These are phyloP conservation scores for Alviniconcha marisindica DNA, from an alignment of 1,140 invertebrate genomes.

Conservation along the genomic window DNA sequence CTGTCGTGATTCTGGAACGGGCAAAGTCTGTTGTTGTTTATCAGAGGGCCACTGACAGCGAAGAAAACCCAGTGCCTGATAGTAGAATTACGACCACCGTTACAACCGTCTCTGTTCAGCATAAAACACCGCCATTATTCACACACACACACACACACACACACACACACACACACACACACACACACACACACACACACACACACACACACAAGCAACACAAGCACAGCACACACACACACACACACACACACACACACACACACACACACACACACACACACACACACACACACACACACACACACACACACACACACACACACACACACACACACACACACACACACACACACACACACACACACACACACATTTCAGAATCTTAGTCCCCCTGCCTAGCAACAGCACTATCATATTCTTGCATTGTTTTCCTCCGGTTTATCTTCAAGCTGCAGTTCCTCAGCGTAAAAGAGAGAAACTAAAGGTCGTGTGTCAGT, in stretches of 20 bases:
- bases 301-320: background rate
- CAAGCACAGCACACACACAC: too few relatives aligned
- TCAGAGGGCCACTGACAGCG: too few relatives aligned
- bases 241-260: background rate
- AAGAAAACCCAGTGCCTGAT: too few relatives aligned
- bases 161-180: too few relatives aligned
- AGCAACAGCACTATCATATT: background rate
- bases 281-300: conserved; percentile 3
- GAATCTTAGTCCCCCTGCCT: background rate
- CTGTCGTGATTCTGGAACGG: too few relatives aligned
- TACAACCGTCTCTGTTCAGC: too few relatives aligned
- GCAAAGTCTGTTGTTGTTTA: too few relatives aligned
- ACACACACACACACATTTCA: background rate
- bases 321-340: background rate
- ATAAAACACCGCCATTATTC: too few relatives aligned
- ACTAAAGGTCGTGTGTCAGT: background rate
- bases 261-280: background rate
- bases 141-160: too few relatives aligned
- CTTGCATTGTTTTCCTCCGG: background rate
- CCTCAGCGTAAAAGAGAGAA: background rate
- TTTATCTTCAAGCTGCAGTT: background rate
- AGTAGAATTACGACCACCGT: too few relatives aligned
- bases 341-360: conserved; percentile 14
- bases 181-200: too few relatives aligned
- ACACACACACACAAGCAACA: too few relatives aligned